Conservation (phyloP, 2,797 vertebrate genomes). For the Gambelia wislizenii region DNA sequence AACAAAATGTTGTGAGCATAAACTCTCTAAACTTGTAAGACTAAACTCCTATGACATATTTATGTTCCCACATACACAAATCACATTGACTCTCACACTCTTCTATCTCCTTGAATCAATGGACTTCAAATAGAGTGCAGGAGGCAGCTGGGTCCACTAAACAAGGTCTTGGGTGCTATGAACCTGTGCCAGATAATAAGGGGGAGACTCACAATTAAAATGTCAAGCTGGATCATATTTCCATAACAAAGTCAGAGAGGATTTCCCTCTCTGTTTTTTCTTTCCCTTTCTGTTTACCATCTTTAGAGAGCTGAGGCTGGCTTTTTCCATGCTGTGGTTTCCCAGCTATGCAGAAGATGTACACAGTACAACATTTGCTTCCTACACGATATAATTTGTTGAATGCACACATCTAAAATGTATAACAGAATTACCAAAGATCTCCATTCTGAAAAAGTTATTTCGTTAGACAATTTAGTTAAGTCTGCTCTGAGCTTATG, state of each 20-base stretch:
- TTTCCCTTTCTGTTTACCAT: conserved; percentile 64
- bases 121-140: conserved; percentile 70
- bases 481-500: conserved; percentile 44
- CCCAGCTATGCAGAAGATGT: conserved; percentile 52
- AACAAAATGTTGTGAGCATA: conserved; percentile 75
- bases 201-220: conserved; percentile 76
- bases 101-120: conserved; percentile 68
- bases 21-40: conserved; percentile 77
- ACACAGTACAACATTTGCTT: conserved; percentile 58
- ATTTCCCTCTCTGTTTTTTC: conserved; percentile 71
- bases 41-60: conserved; percentile 80
- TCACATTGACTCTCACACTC: conserved; percentile 79
- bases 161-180: conserved; percentile 74
- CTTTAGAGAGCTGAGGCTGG: conserved; percentile 65
- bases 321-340: conserved; percentile 64
- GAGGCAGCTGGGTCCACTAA: conserved; percentile 79
- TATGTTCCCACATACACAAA: conserved; percentile 79
- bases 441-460: not conserved
- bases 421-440: conserved; percentile 68
- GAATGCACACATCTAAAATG: conserved; percentile 65
- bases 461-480: conserved; percentile 1
- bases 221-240: conserved; percentile 78
- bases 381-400: conserved; percentile 73
- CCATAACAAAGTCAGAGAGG: conserved; percentile 77
- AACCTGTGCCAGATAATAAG: conserved; percentile 76